Percentiles rank a stretch among this genome's conserved stretches.
Conservation (phyloP, 2,113 vertebrate species). For the Arothron firmamentum region DNA sequence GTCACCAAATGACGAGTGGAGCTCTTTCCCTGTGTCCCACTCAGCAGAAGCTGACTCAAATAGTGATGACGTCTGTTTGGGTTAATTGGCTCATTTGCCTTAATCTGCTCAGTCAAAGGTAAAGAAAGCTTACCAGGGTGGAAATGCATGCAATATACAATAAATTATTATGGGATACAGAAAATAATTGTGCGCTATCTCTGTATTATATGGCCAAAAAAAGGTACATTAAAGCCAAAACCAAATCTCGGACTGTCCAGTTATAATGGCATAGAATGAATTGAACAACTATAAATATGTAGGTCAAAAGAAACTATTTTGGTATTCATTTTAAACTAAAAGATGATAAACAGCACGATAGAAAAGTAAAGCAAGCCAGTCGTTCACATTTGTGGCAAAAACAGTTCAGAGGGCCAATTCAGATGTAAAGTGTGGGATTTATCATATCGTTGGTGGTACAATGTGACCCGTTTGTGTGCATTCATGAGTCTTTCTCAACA, state of each 20-base stretch:
- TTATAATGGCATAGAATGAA: too few species aligned
- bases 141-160: constrained; percentile 5
- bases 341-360: too few species aligned
- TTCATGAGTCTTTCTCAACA: not conserved
- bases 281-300: too few species aligned
- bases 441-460: constrained; percentile 37
- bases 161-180: too few species aligned
- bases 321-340: too few species aligned
- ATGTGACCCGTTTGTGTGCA: not conserved
- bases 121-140: constrained; percentile 11
- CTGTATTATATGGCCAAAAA: too few species aligned
- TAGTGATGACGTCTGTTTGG: constrained; percentile 12
- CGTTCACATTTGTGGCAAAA: too few species aligned
- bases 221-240: too few species aligned
- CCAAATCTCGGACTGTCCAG: too few species aligned
- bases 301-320: too few species aligned
- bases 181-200: too few species aligned
- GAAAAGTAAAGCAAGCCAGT: too few species aligned
- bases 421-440: constrained; percentile 47
- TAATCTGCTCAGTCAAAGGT: constrained; percentile 16
- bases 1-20: constrained; percentile 3
- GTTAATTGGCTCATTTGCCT: constrained; percentile 12
- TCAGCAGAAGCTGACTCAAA: not conserved
- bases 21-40: not conserved
- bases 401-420: constrained; percentile 13